These are phyloP conservation scores for Gasterosteus nipponicus DNA, from an alignment of 2,113 vertebrate species.

Conservation along the genomic window DNA sequence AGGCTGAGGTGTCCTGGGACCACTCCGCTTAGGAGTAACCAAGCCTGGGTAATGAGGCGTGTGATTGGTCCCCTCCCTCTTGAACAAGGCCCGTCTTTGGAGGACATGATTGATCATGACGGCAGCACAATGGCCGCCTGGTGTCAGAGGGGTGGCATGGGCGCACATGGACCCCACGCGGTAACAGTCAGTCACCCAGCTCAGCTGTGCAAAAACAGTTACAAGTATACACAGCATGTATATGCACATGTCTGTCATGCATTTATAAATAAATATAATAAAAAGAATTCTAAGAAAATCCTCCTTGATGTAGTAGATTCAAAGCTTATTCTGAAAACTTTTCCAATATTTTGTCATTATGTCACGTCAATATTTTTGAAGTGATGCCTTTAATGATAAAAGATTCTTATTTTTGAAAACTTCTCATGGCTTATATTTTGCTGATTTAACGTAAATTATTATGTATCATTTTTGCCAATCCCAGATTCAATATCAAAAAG, in stretches of 20 bases:
- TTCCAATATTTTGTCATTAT: neutral
- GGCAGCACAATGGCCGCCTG: constrained; percentile 79
- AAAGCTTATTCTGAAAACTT: neutral
- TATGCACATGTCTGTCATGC: constrained; percentile 16
- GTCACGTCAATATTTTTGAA: neutral
- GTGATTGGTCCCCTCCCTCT: constrained; percentile 84
- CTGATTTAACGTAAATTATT: neutral
- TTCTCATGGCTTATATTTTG: neutral
- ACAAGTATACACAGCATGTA: constrained; percentile 2
- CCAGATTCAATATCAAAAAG: neutral
- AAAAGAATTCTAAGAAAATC: too few species aligned
- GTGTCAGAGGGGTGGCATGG: constrained; percentile 78
- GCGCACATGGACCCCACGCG: constrained; percentile 62
- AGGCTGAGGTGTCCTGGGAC: constrained; percentile 77
- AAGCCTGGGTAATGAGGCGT: constrained; percentile 86
- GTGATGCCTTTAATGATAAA: neutral
- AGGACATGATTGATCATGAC: constrained; percentile 84
- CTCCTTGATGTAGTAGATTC: neutral
- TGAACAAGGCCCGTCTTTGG: constrained; percentile 79
- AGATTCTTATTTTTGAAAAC: neutral
- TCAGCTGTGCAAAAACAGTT: constrained; percentile 56
- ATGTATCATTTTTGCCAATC: neutral
- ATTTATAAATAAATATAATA: too few species aligned
- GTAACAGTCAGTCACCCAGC: constrained; percentile 34
- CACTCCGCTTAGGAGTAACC: constrained; percentile 77